Evolutionary conservation across 2,888 invertebrate genomes (phyloP).

Genomic region (Mesorhabditis spiculigera): DNA sequence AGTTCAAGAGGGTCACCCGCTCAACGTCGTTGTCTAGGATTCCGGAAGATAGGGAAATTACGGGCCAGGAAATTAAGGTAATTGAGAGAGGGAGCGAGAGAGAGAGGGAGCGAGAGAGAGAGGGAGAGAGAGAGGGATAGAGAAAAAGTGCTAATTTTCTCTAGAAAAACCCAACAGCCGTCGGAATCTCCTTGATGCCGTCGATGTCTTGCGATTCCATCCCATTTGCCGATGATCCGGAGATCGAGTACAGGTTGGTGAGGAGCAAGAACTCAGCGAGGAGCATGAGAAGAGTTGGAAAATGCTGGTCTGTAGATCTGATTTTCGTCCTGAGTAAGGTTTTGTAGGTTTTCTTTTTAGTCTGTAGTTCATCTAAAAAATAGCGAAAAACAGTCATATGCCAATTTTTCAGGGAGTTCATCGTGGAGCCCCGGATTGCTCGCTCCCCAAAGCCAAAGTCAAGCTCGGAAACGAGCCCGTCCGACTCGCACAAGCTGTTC

Average conservation of each 20-base stretch:
- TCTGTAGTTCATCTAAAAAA: neutral
- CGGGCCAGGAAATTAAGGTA: neutral
- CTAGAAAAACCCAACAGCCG: neutral
- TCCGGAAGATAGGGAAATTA: neutral
- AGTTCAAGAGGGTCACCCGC: constrained; percentile 4
- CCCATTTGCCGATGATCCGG: neutral
- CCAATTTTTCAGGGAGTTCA: neutral
- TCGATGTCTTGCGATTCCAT: neutral
- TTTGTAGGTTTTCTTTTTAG: neutral
- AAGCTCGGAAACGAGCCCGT: neutral
- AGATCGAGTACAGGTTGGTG: neutral
- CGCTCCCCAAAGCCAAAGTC: neutral
- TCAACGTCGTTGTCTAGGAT: neutral
- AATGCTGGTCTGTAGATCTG: neutral
- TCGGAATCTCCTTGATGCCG: constrained; percentile 5
- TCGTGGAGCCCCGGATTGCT: neutral
- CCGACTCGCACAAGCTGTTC: neutral
- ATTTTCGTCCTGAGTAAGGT: neutral
- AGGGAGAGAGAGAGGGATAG: neutral
- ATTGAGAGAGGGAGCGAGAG: neutral
- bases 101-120: neutral
- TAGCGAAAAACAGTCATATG: neutral
- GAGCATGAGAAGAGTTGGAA: neutral
- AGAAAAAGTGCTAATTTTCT: neutral
- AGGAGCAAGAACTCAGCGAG: too few relatives aligned